Evolutionary conservation across 2,888 invertebrate genomes (phyloP).

Genomic region (Isoperla grammatica): DNA sequence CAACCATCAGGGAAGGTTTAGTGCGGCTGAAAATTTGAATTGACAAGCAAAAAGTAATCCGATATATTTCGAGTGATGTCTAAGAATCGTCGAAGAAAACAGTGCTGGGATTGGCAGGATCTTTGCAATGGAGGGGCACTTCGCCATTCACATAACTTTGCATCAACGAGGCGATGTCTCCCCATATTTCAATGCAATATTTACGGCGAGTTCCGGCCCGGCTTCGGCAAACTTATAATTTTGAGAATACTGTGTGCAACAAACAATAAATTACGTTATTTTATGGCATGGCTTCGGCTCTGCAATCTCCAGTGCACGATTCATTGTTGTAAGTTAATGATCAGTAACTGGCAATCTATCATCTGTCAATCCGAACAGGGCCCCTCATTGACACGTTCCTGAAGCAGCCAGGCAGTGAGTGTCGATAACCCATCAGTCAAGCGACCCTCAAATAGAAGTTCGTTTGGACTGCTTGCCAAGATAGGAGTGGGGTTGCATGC

Average conservation of each 20-base stretch:
- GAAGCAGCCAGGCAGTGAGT: slow-evolving; percentile 1
- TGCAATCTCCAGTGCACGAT: slow-evolving; percentile 10
- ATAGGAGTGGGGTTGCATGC: slow-evolving; percentile 20
- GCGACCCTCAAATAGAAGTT: slow-evolving; percentile 3
- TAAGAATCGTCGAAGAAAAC: slow-evolving; percentile 9
- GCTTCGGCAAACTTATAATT: slow-evolving; percentile 4
- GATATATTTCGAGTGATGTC: slow-evolving; percentile 13
- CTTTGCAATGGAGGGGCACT: too few relatives aligned
- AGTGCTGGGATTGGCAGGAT: background rate
- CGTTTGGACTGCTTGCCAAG: background rate
- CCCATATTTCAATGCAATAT: slow-evolving; percentile 6
- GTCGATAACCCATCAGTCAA: slow-evolving; percentile 27
- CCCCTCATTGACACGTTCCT: slow-evolving; percentile 26
- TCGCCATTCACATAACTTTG: background rate
- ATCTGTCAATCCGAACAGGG: slow-evolving; percentile 20
- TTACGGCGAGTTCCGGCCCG: slow-evolving; percentile 4
- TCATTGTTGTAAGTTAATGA: slow-evolving; percentile 16
- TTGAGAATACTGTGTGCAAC: slow-evolving; percentile 5
- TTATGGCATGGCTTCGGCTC: background rate
- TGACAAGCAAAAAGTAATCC: slow-evolving; percentile 20
- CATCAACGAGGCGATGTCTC: background rate
- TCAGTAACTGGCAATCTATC: slow-evolving; percentile 18
- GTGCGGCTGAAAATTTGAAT: slow-evolving; percentile 18
- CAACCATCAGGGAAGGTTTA: slow-evolving; percentile 14
- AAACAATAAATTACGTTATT: slow-evolving; percentile 8